Evolutionary conservation across 1,140 invertebrate species (phyloP).

Genomic region (Pseudomyrmex sp.): DNA sequence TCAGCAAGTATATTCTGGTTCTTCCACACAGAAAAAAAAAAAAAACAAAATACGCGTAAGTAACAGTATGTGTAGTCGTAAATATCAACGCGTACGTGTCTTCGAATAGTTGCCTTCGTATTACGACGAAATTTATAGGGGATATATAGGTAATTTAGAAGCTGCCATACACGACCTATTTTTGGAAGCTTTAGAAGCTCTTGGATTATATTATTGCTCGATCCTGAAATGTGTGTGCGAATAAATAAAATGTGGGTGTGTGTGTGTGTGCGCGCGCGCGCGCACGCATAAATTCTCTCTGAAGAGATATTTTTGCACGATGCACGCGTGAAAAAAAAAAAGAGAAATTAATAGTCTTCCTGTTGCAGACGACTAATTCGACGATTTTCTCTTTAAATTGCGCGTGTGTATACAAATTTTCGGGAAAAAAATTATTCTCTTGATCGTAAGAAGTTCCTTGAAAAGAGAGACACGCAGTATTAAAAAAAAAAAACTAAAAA

Average conservation of each 20-base stretch:
- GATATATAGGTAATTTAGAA: conserved; percentile 47
- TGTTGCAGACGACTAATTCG: neutral
- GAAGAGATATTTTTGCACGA: neutral
- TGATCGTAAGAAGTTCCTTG: too few relatives aligned
- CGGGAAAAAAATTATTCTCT: too few relatives aligned
- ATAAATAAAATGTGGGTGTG: too few relatives aligned
- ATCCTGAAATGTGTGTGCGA: neutral
- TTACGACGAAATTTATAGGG: conserved; percentile 69
- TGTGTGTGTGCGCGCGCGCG: too few relatives aligned
- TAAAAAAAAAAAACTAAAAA: too few relatives aligned
- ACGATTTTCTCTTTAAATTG: neutral
- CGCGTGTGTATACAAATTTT: too few relatives aligned
- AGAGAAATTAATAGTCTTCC: conserved; percentile 36
- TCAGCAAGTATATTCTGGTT: neutral
- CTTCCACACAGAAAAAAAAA: conserved; percentile 1
- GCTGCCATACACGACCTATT: conserved; percentile 70
- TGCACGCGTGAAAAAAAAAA: neutral
- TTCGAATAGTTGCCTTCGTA: conserved; percentile 81
- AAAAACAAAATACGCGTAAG: neutral
- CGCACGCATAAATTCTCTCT: too few relatives aligned
- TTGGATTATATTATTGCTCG: conserved; percentile 6
- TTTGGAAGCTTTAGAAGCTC: conserved; percentile 72
- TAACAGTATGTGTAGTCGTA: conserved; percentile 32
- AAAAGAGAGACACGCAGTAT: too few relatives aligned
- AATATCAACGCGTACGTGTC: conserved; percentile 73